Evolutionary conservation across 2,113 vertebrate species (phyloP), one percentile per base, ranked within the genome.

Genomic region (Cochlearius cochlearius): DNA sequence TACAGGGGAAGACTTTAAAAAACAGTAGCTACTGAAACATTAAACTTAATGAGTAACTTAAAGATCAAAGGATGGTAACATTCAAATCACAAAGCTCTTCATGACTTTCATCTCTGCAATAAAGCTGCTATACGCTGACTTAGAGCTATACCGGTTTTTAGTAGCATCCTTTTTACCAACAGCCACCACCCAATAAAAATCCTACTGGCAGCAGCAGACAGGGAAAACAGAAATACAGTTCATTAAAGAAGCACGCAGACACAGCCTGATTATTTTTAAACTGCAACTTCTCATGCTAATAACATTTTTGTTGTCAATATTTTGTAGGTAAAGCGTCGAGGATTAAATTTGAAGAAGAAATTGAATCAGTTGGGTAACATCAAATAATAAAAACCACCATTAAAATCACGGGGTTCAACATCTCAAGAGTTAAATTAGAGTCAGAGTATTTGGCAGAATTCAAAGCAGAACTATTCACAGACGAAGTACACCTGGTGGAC

Each of bases 1-100:
- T 73, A 89, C 53, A 91, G 62, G 29, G 67, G 71, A 95, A 74
- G 60, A 91, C 80, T 85, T 93, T 83, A 74, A 91, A 93, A 95
- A 95, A 86, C 79, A 78, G 91, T 78, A 88, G 77, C 60, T 58
- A 90, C n/a, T 53, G 67, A 92, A 92, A 90, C 84, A 89, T 69
- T 90, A 89, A 94, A 79, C 43, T 66, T 96, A 95, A 96, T 29
- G 30, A 97, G 68, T 55, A 92, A 96, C 62, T 86, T 69, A 71
- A 89, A 96, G 97, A 97, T 97, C 96, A 97, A 97, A 97, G 91
- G 76, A 91, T 59, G 45, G 89, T 72, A 89, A 83, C 49, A 86
- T 96, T 96, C 38, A 90, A 94, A 95, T 96, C 78, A 96, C 81
- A 94, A 96, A 76, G 88, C 36, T 92, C 55, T 92, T 97, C 58